Percentiles rank a stretch among this genome's conserved stretches.
phyloP scores from a whole-genome alignment of 2,797 vertebrate genomes.

The Loriculus beryllinus region DNA sequence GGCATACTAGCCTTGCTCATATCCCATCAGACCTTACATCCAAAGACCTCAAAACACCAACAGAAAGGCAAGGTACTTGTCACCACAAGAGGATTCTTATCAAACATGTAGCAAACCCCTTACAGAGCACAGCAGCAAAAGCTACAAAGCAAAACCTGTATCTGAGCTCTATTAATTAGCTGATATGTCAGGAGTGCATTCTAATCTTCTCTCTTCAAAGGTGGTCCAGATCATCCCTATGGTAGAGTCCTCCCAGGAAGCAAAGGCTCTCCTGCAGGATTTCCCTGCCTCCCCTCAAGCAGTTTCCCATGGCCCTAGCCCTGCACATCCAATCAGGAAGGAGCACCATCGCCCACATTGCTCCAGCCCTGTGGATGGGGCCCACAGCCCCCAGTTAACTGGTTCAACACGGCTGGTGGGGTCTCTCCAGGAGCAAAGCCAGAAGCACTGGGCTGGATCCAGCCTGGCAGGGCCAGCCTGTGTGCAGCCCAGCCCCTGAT shows the following conservation, averaged over 20 bases:
- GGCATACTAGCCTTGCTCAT: background rate
- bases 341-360: background rate
- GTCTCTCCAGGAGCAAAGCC: background rate
- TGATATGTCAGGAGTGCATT: background rate
- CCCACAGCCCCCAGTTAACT: background rate
- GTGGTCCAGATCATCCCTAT: background rate
- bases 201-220: background rate
- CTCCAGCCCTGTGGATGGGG: background rate
- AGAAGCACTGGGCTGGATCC: background rate
- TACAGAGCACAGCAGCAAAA: background rate
- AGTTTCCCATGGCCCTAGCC: background rate
- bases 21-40: background rate
- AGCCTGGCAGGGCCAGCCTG: background rate
- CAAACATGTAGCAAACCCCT: background rate
- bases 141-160: background rate
- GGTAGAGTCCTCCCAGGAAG: background rate
- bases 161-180: background rate
- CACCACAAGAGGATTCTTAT: background rate
- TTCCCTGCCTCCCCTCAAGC: fast-evolving
- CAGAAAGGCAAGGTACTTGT: background rate
- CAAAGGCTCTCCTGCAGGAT: background rate
- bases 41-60: background rate
- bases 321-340: background rate
- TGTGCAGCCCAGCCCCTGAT: background rate
- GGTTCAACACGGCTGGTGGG: background rate